A percentile compares a stretch with the other conserved stretches of the same genome.
These are phyloP conservation scores for Perodicticus potto DNA, from an alignment of 2,797 vertebrate genomes.

Conservation along the genomic window DNA sequence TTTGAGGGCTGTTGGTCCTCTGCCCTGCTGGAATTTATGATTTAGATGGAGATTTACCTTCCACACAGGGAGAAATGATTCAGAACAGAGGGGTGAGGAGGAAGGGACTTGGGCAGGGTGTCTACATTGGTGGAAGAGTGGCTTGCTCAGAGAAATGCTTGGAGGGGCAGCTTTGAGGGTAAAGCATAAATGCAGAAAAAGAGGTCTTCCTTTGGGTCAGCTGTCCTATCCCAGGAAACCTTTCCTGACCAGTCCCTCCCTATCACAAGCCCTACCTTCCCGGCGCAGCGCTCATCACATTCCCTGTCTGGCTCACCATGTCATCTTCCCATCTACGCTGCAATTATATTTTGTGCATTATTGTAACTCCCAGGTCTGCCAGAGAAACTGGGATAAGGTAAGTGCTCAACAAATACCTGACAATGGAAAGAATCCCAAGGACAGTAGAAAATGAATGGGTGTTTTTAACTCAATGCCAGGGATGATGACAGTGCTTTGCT, in stretches of 20 bases:
- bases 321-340: neutral
- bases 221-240: neutral
- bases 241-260: neutral
- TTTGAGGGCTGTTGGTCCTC: neutral
- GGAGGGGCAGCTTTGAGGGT: neutral
- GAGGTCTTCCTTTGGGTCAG: neutral
- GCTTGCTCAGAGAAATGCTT: neutral
- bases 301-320: neutral
- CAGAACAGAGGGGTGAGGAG: neutral
- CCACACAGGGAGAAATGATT: neutral
- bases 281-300: fast-evolving
- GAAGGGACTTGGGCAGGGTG: neutral
- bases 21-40: no score
- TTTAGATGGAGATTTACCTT: neutral
- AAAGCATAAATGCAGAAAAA: neutral
- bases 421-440: neutral
- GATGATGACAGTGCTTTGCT: neutral
- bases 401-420: neutral
- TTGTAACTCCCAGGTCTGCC: neutral
- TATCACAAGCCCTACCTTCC: neutral
- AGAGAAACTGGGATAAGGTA: neutral
- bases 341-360: neutral
- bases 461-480: neutral
- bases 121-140: neutral
- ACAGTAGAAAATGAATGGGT: fast-evolving